phyloP scores from a whole-genome alignment of 2,113 vertebrate genomes.

The Struthio camelus region DNA sequence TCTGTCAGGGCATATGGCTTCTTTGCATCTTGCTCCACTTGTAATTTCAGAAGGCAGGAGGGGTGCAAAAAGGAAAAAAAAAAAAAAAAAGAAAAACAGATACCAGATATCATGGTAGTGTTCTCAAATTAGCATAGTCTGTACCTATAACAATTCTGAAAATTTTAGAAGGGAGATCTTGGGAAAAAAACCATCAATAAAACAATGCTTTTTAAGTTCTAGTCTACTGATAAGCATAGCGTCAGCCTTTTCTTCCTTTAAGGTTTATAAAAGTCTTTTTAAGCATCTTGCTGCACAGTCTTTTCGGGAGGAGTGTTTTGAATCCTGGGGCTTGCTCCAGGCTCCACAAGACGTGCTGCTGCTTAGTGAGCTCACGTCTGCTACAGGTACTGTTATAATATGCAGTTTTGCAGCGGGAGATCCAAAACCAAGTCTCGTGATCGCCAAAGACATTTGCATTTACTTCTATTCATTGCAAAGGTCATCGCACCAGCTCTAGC shows the following conservation, averaged over 20 bases:
- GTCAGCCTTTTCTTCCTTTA: background rate
- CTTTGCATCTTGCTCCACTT: background rate
- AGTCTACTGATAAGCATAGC: background rate
- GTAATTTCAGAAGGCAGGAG: background rate
- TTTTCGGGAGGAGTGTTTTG: background rate
- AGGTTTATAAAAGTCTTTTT: background rate
- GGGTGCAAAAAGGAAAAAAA: too few species aligned
- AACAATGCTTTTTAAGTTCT: background rate
- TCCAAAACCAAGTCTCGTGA: too few species aligned
- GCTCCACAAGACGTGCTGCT: too few species aligned
- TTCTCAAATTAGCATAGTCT: background rate
- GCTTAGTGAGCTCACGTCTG: background rate
- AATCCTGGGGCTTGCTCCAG: too few species aligned
- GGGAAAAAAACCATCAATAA: too few species aligned
- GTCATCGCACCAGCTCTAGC: too few species aligned
- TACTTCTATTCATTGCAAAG: too few species aligned
- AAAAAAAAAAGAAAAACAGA: background rate
- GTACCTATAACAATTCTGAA: background rate
- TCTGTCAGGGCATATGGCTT: background rate
- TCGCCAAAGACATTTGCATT: too few species aligned
- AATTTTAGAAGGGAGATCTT: background rate
- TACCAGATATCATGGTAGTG: background rate
- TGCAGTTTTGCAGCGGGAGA: too few species aligned
- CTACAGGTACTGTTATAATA: too few species aligned
- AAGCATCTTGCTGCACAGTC: background rate